These are phyloP conservation scores for Myotis brandtii DNA, from an alignment of 2,113 vertebrate species.

Conservation along the genomic window DNA sequence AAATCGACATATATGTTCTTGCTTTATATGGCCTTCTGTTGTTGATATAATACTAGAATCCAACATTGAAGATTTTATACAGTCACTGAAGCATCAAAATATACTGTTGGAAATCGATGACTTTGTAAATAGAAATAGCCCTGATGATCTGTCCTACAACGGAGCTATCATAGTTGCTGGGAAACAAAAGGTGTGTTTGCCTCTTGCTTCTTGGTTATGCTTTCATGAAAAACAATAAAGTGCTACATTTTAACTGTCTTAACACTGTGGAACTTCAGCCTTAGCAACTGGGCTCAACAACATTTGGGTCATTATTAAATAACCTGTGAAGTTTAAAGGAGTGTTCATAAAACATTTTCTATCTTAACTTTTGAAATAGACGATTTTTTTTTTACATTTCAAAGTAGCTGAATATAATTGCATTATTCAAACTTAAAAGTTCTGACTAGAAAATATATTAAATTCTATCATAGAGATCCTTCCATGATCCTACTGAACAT, in stretches of 20 bases:
- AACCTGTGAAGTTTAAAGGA: not conserved
- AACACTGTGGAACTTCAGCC: not conserved
- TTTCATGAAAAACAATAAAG: not conserved
- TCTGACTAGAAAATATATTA: not conserved
- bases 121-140: conserved; percentile 87
- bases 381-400: not conserved
- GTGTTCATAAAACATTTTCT: not conserved
- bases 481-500: not conserved
- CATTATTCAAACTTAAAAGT: not conserved
- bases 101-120: conserved; percentile 90
- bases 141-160: conserved; percentile 88
- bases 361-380: not conserved
- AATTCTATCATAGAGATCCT: not conserved
- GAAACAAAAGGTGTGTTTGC: conserved; percentile 87
- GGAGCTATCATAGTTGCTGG: conserved; percentile 92
- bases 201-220: not conserved
- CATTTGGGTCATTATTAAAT: not conserved
- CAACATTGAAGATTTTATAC: conserved; percentile 91
- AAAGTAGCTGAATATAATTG: conserved; percentile 6
- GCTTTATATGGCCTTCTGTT: not conserved
- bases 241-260: not conserved
- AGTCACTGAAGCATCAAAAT: conserved; percentile 89
- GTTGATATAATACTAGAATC: conserved; percentile 83
- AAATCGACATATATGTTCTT: not conserved
- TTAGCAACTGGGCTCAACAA: not conserved